Evolutionary conservation across 2,888 invertebrate species (phyloP).

Genomic region (Melanargia galathea): DNA sequence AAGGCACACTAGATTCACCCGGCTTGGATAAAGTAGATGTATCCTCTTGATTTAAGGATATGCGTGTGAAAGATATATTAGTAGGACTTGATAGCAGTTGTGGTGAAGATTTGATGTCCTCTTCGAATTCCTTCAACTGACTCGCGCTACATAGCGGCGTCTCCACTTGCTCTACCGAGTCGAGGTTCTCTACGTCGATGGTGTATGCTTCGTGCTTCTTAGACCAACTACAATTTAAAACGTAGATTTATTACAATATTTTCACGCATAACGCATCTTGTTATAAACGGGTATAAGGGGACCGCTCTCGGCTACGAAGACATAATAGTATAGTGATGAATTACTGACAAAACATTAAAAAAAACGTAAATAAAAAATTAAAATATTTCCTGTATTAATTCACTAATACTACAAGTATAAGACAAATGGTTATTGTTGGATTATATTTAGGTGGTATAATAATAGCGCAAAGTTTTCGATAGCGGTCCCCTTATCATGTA

Average conservation of each 20-base stretch:
- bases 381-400: too few relatives aligned
- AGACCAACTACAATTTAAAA: constrained; percentile 68
- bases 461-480: too few relatives aligned
- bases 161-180: constrained; percentile 84
- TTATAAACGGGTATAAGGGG: too few relatives aligned
- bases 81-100: constrained; percentile 55
- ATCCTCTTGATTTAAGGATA: constrained; percentile 56
- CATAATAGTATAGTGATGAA: too few relatives aligned
- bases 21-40: constrained; percentile 49
- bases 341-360: too few relatives aligned
- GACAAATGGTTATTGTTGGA: too few relatives aligned
- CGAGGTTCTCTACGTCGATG: constrained; percentile 84
- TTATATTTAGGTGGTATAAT: too few relatives aligned
- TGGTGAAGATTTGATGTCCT: constrained; percentile 62
- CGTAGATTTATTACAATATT: background rate
- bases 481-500: too few relatives aligned
- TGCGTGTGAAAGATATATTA: constrained; percentile 49
- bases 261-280: too few relatives aligned
- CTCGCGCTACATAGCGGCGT: constrained; percentile 91
- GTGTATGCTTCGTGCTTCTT: constrained; percentile 81
- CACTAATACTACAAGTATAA: too few relatives aligned
- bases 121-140: constrained; percentile 78
- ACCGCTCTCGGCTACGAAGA: too few relatives aligned
- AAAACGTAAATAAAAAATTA: too few relatives aligned
- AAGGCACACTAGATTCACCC: constrained; percentile 54